These are phyloP conservation scores for Agrilus mali DNA, from an alignment of 2,888 invertebrate genomes.

Conservation along the genomic window DNA sequence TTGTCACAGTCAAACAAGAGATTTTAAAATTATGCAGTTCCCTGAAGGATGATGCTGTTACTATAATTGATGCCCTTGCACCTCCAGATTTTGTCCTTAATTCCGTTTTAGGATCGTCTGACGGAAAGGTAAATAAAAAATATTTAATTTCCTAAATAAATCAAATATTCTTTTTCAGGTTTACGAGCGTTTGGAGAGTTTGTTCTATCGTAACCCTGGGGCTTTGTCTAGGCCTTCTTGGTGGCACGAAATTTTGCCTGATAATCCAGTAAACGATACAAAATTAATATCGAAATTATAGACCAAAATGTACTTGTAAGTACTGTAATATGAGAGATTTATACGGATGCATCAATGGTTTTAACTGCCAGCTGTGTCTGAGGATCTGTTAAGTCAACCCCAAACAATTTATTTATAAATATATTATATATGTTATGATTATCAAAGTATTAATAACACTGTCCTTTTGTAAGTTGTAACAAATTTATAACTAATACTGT, in stretches of 20 bases:
- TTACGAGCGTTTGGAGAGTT: constrained; percentile 60
- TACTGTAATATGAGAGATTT: background rate
- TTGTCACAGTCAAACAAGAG: constrained; percentile 49
- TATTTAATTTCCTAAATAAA: too few relatives aligned
- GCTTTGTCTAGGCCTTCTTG: constrained; percentile 59
- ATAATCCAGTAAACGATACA: constrained; percentile 22
- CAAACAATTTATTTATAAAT: too few relatives aligned
- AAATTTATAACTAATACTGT: too few relatives aligned
- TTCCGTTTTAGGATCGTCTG: constrained; percentile 72
- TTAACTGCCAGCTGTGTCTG: background rate
- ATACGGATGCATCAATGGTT: background rate
- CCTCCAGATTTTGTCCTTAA: constrained; percentile 84
- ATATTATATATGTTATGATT: too few relatives aligned
- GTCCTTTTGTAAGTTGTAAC: too few relatives aligned
- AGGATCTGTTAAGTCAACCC: too few relatives aligned
- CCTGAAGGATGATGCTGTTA: constrained; percentile 62
- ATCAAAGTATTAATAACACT: too few relatives aligned
- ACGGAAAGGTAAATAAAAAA: constrained; percentile 55
- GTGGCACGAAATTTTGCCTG: constrained; percentile 51
- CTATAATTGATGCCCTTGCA: constrained; percentile 73
- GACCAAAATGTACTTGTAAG: constrained; percentile 2
- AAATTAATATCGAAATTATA: constrained; percentile 20
- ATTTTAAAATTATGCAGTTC: constrained; percentile 54
- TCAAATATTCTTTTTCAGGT: too few relatives aligned
- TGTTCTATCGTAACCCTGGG: constrained; percentile 55